These are phyloP conservation scores for Crotalus tigris DNA, from an alignment of 2,113 vertebrate genomes.

Conservation along the genomic window DNA sequence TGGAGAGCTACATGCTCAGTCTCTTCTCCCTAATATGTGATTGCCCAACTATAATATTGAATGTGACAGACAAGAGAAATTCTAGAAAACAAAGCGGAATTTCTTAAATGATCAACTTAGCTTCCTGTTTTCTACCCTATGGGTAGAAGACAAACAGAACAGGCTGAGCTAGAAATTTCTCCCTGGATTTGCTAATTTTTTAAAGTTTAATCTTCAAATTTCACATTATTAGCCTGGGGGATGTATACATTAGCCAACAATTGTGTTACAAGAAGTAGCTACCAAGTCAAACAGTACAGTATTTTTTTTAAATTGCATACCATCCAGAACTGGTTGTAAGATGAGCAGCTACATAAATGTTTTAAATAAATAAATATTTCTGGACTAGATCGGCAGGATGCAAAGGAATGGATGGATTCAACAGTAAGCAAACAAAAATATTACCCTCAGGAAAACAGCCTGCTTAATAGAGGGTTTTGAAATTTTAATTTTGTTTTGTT, in stretches of 20 bases:
- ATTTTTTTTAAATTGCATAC: not conserved
- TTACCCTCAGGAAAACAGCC: not conserved
- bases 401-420: not conserved
- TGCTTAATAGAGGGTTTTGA: too few relatives aligned
- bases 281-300: not conserved
- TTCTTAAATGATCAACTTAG: not conserved
- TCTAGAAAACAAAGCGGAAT: not conserved
- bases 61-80: not conserved
- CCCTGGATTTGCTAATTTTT: not conserved
- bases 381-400: not conserved
- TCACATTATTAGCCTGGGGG: not conserved
- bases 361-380: too few relatives aligned
- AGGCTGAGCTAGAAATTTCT: not conserved
- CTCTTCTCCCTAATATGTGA: not conserved
- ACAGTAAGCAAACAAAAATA: not conserved
- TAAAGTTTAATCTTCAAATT: not conserved
- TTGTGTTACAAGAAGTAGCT: not conserved
- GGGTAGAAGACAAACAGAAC: not conserved
- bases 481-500: too few relatives aligned
- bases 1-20: not conserved
- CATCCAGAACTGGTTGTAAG: not conserved
- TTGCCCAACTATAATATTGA: not conserved
- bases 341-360: not conserved
- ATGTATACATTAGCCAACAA: not conserved
- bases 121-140: not conserved